phyloP scores from a whole-genome alignment of 2,888 invertebrate species.

The Phortica okadai region DNA sequence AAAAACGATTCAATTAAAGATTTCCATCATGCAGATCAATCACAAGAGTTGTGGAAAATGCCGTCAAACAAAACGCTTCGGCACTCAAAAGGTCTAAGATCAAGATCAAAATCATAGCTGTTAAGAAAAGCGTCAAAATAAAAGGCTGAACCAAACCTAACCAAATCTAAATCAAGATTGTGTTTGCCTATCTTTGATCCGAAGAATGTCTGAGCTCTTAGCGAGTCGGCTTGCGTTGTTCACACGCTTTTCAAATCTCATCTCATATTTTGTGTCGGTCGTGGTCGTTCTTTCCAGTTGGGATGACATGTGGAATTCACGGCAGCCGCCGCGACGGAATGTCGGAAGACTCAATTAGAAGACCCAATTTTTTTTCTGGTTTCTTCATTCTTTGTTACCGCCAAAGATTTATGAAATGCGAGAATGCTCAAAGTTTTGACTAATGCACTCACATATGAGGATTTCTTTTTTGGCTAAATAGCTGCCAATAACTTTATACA shows the following conservation, averaged over 20 bases:
- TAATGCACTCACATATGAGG: slow-evolving; percentile 4
- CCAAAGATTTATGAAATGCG: slow-evolving; percentile 62
- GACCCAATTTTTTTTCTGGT: slow-evolving; percentile 36
- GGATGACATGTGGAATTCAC: slow-evolving; percentile 62
- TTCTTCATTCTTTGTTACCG: slow-evolving; percentile 14
- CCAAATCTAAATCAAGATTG: slow-evolving; percentile 34
- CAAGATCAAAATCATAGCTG: slow-evolving; percentile 31
- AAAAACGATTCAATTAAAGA: slow-evolving; percentile 70
- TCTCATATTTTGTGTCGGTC: slow-evolving; percentile 20
- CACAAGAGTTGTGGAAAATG: slow-evolving; percentile 53
- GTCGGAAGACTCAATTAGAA: slow-evolving; percentile 68
- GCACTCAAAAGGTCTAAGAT: slow-evolving; percentile 4
- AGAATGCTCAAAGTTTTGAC: slow-evolving; percentile 58
- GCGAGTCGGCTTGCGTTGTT: slow-evolving; percentile 54
- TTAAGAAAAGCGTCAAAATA: slow-evolving; percentile 56
- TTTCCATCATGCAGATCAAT: slow-evolving; percentile 57
- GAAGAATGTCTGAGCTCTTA: slow-evolving; percentile 52
- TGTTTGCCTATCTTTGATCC: slow-evolving; percentile 42
- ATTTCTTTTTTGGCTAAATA: slow-evolving; percentile 53
- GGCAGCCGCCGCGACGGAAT: slow-evolving; percentile 30
- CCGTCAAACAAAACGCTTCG: slow-evolving; percentile 44
- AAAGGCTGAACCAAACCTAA: slow-evolving; percentile 44
- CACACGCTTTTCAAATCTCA: slow-evolving; percentile 65
- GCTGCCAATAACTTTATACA: slow-evolving; percentile 65
- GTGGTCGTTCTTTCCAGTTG: slow-evolving; percentile 4